Evolutionary conservation across 2,888 invertebrate species (phyloP).

Genomic region (Microctonus aethiopoides): DNA sequence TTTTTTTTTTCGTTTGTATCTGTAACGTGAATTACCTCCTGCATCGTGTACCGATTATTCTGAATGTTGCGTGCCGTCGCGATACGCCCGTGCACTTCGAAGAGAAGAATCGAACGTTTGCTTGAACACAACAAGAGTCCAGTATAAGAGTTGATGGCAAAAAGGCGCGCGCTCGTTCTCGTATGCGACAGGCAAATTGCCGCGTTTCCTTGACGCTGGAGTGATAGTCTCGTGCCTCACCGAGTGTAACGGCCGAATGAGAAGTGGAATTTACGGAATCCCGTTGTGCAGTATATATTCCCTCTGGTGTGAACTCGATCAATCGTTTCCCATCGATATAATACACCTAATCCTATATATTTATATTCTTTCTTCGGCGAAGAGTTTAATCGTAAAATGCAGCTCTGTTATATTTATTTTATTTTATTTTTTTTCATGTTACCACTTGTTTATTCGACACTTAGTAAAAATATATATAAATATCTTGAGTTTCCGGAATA

Average conservation of each 20-base stretch:
- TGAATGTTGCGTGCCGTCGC: slow-evolving; percentile 32
- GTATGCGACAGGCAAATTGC: slow-evolving; percentile 63
- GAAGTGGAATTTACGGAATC: slow-evolving; percentile 45
- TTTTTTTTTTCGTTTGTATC: not conserved
- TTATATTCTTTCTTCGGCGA: not conserved
- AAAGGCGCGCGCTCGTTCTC: slow-evolving; percentile 35
- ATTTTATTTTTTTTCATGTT: too few species aligned
- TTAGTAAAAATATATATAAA: too few species aligned
- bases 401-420: too few species aligned
- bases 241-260: slow-evolving; percentile 45
- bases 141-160: slow-evolving; percentile 26
- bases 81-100: slow-evolving; percentile 28
- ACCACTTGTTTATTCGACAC: too few species aligned
- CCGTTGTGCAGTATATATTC: slow-evolving; percentile 29
- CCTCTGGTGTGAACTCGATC: slow-evolving; percentile 22
- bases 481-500: too few species aligned
- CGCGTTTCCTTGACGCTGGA: slow-evolving; percentile 58
- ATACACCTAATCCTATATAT: not conserved
- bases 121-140: slow-evolving; percentile 26
- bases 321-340: slow-evolving; percentile 13
- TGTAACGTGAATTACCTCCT: slow-evolving; percentile 11
- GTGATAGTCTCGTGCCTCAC: slow-evolving; percentile 41
- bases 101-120: slow-evolving; percentile 25
- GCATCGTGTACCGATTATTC: slow-evolving; percentile 21
- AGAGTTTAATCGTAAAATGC: too few species aligned